Evolutionary conservation across 2,797 vertebrate genomes (phyloP), one percentile per base, ranked within the genome.

Genomic region (Muscicapa striata): DNA sequence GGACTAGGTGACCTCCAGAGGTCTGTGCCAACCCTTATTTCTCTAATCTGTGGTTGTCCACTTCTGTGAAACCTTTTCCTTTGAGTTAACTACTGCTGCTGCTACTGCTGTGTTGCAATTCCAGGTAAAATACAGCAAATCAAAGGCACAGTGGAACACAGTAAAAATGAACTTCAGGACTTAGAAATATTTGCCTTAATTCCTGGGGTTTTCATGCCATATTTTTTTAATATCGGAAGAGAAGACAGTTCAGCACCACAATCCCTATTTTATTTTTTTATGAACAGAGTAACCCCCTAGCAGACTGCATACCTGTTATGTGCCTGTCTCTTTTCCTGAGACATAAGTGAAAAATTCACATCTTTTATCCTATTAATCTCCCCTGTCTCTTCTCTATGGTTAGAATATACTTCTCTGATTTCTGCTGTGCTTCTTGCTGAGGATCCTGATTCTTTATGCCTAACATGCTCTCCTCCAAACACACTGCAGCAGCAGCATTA

Each of bases 391-490:
- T 95, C 51, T 73, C 32, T 84, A 7, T 64, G 43, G 66, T 43
- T 94, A 94, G 73, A 87, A 68, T 80, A 95, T 88, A 92, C 62
- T 92, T 95, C 46, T 81, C 58, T 67, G 93, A 88, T 80, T 89
- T 55, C 87, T 92, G 45, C 62, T 58, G 57, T 94, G 94, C 38
- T 76, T 84, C 81, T 91, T 90, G 78, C 86, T 77, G 69, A 90
- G 80, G 58, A 86, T 90, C 54, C 81, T 58, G 57, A 96, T 95
- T 96, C 89, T 96, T 97, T 95, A 89, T 88, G 87, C 84, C 22
- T 86, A 84, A 85, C 91, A 69, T 87, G 81, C 66, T 66, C 72
- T 94, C 83, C 75, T 94, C 92, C 66, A 96, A 95, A 92, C 66
- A 87, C 59, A 79, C 55, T 72, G 29, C n/a, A 94, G 64, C 66